These are phyloP conservation scores for Lepetodrilus schrolli DNA, from an alignment of 2,888 invertebrate genomes.

Conservation along the genomic window DNA sequence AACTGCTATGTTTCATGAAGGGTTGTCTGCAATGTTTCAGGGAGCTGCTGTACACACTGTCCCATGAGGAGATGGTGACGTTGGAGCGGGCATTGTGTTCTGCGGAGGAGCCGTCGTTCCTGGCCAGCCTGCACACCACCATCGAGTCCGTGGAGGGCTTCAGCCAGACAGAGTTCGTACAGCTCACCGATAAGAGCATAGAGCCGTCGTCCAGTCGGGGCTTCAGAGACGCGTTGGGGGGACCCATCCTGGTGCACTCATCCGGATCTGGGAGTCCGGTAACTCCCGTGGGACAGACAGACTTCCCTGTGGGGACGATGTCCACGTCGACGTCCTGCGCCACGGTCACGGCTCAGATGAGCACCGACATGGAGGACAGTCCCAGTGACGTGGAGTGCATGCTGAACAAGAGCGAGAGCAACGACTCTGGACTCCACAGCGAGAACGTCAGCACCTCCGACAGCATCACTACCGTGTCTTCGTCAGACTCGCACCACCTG, in stretches of 20 bases:
- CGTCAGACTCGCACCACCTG: slow-evolving; percentile 42
- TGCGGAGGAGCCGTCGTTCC: slow-evolving; percentile 79
- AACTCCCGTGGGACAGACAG: slow-evolving; percentile 46
- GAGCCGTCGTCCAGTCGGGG: neutral
- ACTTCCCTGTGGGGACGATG: slow-evolving; percentile 15
- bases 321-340: slow-evolving; percentile 19
- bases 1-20: no score
- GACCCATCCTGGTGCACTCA: slow-evolving; percentile 43
- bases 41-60: slow-evolving; percentile 91
- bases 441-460: slow-evolving; percentile 65
- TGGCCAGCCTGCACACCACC: slow-evolving; percentile 38
- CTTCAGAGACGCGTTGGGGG: slow-evolving; percentile 16
- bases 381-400: neutral
- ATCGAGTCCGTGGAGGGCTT: neutral
- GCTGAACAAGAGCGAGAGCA: slow-evolving; percentile 66
- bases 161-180: slow-evolving; percentile 24
- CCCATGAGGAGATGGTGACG: slow-evolving; percentile 87
- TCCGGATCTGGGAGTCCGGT: slow-evolving; percentile 52
- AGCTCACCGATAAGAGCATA: neutral
- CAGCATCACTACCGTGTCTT: slow-evolving; percentile 51
- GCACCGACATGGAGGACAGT: slow-evolving; percentile 23
- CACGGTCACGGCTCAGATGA: neutral
- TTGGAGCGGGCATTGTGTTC: slow-evolving; percentile 93
- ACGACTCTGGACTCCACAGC: slow-evolving; percentile 69
- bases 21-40: slow-evolving; percentile 76